These are phyloP conservation scores for Stratiomys singularior DNA, from an alignment of 2,888 invertebrate genomes.

Conservation along the genomic window DNA sequence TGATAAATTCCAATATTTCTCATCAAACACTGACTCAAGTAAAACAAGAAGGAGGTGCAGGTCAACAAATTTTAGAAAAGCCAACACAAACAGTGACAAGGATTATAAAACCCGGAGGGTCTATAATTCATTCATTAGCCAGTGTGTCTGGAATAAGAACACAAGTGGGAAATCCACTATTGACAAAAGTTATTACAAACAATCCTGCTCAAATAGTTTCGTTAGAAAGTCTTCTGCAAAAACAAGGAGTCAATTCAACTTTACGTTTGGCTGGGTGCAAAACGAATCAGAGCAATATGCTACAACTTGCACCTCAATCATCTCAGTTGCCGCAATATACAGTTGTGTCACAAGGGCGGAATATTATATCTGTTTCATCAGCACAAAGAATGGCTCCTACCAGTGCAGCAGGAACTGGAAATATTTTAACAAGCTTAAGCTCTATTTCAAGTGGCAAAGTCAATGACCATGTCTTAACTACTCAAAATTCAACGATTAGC, in stretches of 20 bases:
- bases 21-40: conserved; percentile 46
- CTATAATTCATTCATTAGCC: conserved; percentile 47
- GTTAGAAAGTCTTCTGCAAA: conserved; percentile 61
- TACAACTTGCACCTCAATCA: conserved; percentile 66
- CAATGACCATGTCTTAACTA: conserved; percentile 1
- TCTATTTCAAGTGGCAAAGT: conserved; percentile 48
- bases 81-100: conserved; percentile 55
- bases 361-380: conserved; percentile 62
- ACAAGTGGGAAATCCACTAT: conserved; percentile 66
- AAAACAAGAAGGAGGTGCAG: conserved; percentile 47
- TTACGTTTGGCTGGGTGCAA: conserved; percentile 66
- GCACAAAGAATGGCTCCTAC: conserved; percentile 59
- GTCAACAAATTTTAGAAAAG: conserved; percentile 49
- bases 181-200: conserved; percentile 79
- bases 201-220: conserved; percentile 67
- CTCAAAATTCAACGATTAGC: neutral
- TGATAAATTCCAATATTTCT: conserved; percentile 41
- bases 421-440: conserved; percentile 55
- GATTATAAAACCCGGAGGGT: conserved; percentile 54
- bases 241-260: conserved; percentile 58
- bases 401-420: conserved; percentile 51
- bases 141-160: conserved; percentile 50
- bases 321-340: conserved; percentile 66
- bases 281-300: conserved; percentile 66
- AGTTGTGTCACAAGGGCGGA: conserved; percentile 67